Base-by-base conservation (phyloP, 2,888 invertebrate species). In the Eurytoma californica region DNA sequence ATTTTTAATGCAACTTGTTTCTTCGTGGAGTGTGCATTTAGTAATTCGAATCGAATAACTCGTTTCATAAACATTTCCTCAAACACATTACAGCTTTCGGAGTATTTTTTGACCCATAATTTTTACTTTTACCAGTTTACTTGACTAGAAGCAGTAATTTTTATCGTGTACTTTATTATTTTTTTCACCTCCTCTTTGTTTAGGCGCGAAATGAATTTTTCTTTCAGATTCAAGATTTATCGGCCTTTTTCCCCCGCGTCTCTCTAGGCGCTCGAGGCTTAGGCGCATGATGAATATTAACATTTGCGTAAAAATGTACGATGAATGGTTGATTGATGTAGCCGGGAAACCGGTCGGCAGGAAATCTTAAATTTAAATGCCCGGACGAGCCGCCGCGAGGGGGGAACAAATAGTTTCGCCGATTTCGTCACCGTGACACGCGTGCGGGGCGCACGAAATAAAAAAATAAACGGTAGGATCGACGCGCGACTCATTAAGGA, bases 321-420 rank as follows among this genome's bases (percentile, higher is more conserved):
- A 51, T 24, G 67, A 75, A 75, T 75, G 28, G 58, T 61, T 68
- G 75, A 74, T 74, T 5, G 39, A 73, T 73, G 57, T 18, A 7
- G 9, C 3, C 47, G 4, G 5, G 30, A 20, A 75, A 68, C 68
- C 53, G 53, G 61, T 75, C 39, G 28, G 20, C 13, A 28, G 18
- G 9, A 20, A 20, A 65, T 3, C 20, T 18, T 2, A 30, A 51
- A 72, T 60, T 51, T 47, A 28, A 63, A 63, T 72, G 51, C 16
- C n/a, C 28, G 2, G 18, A 20, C 51, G 18, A 24, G 5, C 24
- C 30, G 30, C 24, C 28, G n/a, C 24, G 24, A 24, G 24, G 24
- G 30, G 18, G n/a, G n/a, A 7, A 63, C 39, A 63, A 39, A 39
- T 63, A 30, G 39, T 18, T 20, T 58, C 24, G 58, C 20, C 13